phyloP scores from a whole-genome alignment of 2,113 vertebrate species.

The Benitochromis conjunctus region DNA sequence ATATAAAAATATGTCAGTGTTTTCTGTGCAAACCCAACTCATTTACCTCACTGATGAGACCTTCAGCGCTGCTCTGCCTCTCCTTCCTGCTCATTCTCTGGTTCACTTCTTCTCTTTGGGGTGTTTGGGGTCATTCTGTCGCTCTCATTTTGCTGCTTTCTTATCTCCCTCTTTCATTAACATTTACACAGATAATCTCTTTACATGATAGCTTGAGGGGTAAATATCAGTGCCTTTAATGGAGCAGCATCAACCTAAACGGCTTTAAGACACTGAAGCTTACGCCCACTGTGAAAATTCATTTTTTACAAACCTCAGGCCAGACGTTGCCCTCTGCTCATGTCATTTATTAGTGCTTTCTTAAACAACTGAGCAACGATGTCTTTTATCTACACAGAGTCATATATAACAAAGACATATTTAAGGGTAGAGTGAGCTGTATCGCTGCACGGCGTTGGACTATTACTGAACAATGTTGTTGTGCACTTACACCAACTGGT shows the following conservation, averaged over 20 bases:
- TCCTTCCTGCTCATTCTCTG: background rate
- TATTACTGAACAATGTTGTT: background rate
- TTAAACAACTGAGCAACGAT: background rate
- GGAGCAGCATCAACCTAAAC: constrained; percentile 3
- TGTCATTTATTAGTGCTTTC: background rate
- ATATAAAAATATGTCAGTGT: background rate
- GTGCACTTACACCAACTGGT: background rate
- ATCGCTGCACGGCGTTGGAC: background rate
- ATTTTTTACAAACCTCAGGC: background rate
- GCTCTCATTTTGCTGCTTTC: background rate
- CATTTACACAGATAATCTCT: constrained; percentile 48
- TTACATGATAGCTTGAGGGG: constrained; percentile 28
- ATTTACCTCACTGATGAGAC: background rate
- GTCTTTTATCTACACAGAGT: background rate
- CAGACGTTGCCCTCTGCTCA: background rate
- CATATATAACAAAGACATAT: background rate
- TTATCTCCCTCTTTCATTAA: constrained; percentile 41
- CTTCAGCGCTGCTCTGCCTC: background rate
- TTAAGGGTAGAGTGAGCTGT: background rate
- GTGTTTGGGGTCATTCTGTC: constrained; percentile 9
- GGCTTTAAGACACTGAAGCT: background rate
- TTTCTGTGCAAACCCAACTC: background rate
- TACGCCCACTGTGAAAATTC: constrained; percentile 7
- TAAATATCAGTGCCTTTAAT: constrained; percentile 20
- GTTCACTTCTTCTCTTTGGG: constrained; percentile 2